A percentile compares a stretch with the other conserved stretches of the same genome.
Conservation (phyloP, 2,797 vertebrate genomes). For the Chloroceryle inda region DNA sequence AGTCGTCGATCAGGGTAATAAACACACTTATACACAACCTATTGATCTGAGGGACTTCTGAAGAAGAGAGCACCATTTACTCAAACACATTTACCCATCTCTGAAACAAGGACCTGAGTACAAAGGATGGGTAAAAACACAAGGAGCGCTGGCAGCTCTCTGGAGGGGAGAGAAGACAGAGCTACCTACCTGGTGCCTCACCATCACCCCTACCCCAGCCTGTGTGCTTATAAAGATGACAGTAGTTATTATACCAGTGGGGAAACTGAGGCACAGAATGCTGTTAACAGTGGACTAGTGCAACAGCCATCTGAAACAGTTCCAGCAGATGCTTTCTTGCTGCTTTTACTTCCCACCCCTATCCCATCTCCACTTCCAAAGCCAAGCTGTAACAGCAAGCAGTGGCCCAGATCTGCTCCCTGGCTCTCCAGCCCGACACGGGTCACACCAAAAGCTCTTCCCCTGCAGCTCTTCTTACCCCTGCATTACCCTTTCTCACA, state of each 20-base stretch:
- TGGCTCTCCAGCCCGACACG: rapidly evolving
- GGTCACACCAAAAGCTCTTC: background rate
- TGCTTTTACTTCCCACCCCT: background rate
- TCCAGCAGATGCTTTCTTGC: background rate
- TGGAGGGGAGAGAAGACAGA: background rate
- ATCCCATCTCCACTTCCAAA: background rate
- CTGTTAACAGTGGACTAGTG: background rate
- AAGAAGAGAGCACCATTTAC: conserved; percentile 16
- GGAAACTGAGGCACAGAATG: background rate
- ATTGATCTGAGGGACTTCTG: conserved; percentile 30
- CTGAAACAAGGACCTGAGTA: background rate
- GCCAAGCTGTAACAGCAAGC: background rate
- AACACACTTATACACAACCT: conserved; percentile 47
- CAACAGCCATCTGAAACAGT: background rate
- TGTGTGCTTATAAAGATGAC: background rate
- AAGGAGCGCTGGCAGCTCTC: background rate
- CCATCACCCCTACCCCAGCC: background rate
- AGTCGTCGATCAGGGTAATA: conserved; percentile 59
- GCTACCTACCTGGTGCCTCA: background rate
- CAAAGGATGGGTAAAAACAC: background rate
- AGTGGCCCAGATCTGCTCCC: background rate
- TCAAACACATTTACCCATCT: background rate
- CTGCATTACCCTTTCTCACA: background rate
- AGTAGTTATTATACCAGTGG: background rate
- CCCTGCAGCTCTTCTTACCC: background rate